Base-by-base conservation (phyloP, 1,140 invertebrate genomes). In the Myzus persicae region DNA sequence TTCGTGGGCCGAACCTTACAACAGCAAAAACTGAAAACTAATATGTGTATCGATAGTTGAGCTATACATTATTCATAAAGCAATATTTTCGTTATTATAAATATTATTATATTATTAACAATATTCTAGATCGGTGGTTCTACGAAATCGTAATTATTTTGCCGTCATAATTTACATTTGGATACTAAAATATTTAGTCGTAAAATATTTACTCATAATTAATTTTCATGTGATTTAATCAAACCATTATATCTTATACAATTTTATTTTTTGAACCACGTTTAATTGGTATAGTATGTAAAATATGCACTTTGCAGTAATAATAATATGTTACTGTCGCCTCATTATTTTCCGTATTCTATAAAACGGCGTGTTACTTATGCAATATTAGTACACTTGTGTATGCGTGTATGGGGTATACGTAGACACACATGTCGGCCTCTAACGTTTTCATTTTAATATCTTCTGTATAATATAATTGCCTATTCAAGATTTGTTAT, bases 301-400 rank as follows among this genome's bases (percentile, higher is more conserved):
- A 40, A 42, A 11, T 84, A 38, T 24, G 59, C 31, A 31, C 59
- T 14, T 4, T 40, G 38, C 81, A 38, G 20, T 14, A 38, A 48
- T 48, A 48, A 48, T 82, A 85, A 14, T 85, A 44, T n/a, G 24
- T 44, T 85, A 85, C 9, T 31, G 26, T 85, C 24, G 0, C 26
- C 1, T 44, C 11, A 44, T 85, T 31, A 46, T 85, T 48, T 48
- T 48, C 31, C 18, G 44, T 36, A 88, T 90, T 40, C 31, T 81
- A 46, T 91, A 26, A 46, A 91, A 91, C 59, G 90, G 59, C 59
- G 90, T 76, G 46, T 81, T 81, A 38, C 26, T 31, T 91, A 91
- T 81, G 90, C 90, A 81, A 91, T 91, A 91, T 91, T 81, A 81
- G 76, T 48, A 81, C 59, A 81, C 31, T 44, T 26, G 59, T 81